Evolutionary conservation across 2,888 invertebrate genomes (phyloP), one percentile per base, ranked within the genome.

Genomic region (Keiferia lycopersicella): DNA sequence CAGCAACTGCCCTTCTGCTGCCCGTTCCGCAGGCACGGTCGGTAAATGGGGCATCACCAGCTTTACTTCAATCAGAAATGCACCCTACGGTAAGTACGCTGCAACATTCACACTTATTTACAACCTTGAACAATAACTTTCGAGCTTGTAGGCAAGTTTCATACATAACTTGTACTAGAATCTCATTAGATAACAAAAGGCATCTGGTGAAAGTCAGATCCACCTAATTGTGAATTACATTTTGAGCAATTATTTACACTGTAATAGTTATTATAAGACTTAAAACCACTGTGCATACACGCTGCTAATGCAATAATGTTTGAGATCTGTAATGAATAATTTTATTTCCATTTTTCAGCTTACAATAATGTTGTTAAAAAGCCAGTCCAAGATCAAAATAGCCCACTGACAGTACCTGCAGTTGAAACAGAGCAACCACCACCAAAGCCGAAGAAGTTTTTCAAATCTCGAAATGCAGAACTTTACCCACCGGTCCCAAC

Each of bases 21-120:
- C 97, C 62, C 95, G 97, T 71, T 97, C 97, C 38, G 96, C 97
- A 71, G 98, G 97, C 69, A 97, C 96, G 39, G 96, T 98, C 71
- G 98, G 98, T 73, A 96, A 97, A 93, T 98, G 98, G 97, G 98
- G 98, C 73, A 96, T 97, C 84, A 97, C 97, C 78, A 97, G 97
- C 69, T 98, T 97, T 86, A 98, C 98, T 26, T 97, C 97, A 3
- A 96, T 97, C 68, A 93, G 98, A 77, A 97, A 95, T 81, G 93
- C 94, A 71, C 94, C 94, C 75, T 95, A 95, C 87, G 95, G 95
- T 95, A 92, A 92, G 87, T 78, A 45, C 12, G 51, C 62, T 51
- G 39, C 18, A n/a, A 50, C 38, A 64, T 62, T 59, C 10, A 34
- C 22, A 16, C 22, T 57, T 18, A 41, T 66, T 51, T 61, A 50